These are phyloP conservation scores for Nomada hirtipes DNA, from an alignment of 2,888 invertebrate species.

Conservation along the genomic window DNA sequence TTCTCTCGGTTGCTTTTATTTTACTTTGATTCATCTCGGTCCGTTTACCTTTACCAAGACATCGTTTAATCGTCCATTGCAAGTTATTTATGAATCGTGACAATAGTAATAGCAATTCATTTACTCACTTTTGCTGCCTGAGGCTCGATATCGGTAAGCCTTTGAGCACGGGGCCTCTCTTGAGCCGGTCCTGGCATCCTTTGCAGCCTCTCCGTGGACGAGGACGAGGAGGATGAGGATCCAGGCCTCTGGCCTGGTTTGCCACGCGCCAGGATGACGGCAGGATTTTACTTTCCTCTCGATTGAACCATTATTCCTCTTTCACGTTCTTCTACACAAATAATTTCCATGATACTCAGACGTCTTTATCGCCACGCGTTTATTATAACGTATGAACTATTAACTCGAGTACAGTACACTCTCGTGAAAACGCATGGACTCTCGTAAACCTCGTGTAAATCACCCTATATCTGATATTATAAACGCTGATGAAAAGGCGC, in stretches of 20 bases:
- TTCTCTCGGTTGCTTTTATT: no score
- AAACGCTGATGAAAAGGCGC: background rate
- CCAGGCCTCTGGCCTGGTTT: conserved; percentile 79
- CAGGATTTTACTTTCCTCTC: conserved; percentile 61
- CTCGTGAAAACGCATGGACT: background rate
- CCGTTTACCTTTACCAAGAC: background rate
- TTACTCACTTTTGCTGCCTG: conserved; percentile 78
- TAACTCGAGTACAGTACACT: conserved; percentile 6
- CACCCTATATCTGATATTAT: background rate
- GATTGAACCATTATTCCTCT: conserved; percentile 62
- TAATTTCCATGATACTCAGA: conserved; percentile 51
- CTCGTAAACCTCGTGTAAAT: conserved; percentile 19
- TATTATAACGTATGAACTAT: conserved; percentile 34
- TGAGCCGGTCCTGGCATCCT: conserved; percentile 82
- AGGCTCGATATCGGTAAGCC: conserved; percentile 82
- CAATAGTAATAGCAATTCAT: background rate
- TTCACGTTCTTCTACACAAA: conserved; percentile 55
- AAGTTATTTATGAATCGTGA: background rate
- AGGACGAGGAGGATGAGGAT: conserved; percentile 80
- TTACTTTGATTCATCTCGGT: no score
- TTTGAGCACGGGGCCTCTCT: conserved; percentile 82
- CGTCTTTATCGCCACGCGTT: conserved; percentile 39
- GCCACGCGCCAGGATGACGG: conserved; percentile 80
- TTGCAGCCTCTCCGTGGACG: conserved; percentile 76
- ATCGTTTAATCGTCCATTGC: background rate